Percentiles rank a stretch among this genome's conserved stretches.
Evolutionary conservation across 2,888 invertebrate genomes (phyloP).

Genomic region (Nemoura dubitans): DNA sequence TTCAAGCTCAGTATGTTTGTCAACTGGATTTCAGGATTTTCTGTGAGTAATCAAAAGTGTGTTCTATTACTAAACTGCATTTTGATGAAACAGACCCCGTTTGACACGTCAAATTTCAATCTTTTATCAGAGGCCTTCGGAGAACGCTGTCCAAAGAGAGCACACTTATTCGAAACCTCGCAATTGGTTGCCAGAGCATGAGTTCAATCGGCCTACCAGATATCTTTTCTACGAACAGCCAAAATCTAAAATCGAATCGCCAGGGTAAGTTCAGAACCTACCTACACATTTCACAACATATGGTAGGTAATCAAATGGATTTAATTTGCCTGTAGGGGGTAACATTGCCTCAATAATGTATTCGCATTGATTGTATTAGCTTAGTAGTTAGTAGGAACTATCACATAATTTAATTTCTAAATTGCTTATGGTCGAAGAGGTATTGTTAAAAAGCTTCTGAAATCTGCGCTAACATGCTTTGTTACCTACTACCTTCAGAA

Average conservation of each 20-base stretch:
- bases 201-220: slow-evolving; percentile 66
- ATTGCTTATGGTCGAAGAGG: too few species aligned
- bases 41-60: neutral
- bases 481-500: too few species aligned
- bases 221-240: slow-evolving; percentile 55
- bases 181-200: slow-evolving; percentile 72
- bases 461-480: too few species aligned
- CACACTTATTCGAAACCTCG: slow-evolving; percentile 78
- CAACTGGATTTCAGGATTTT: slow-evolving; percentile 1
- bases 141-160: slow-evolving; percentile 66
- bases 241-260: neutral
- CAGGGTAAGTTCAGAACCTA: neutral
- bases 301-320: too few species aligned
- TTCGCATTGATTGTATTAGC: too few species aligned
- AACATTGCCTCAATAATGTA: too few species aligned
- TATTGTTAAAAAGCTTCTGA: too few species aligned
- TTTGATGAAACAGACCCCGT: too few species aligned
- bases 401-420: too few species aligned
- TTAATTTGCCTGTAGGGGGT: too few species aligned
- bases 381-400: too few species aligned
- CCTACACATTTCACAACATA: neutral
- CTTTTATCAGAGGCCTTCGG: neutral
- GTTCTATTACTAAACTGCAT: too few species aligned
- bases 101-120: neutral
- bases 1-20: slow-evolving; percentile 13